phyloP scores from a whole-genome alignment of 1,140 invertebrate species.

The Spodoptera litura region DNA sequence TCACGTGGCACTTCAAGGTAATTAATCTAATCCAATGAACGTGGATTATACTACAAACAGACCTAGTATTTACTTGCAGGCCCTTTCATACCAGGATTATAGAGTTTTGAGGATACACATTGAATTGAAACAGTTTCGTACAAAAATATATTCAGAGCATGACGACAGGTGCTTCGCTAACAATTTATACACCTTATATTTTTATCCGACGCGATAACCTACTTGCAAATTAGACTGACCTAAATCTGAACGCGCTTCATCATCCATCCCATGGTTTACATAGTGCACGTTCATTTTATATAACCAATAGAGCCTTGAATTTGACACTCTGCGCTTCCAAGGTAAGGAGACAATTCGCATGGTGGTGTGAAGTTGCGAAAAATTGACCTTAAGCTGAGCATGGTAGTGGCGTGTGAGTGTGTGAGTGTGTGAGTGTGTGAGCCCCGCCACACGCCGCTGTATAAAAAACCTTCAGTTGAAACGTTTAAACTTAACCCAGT shows the following conservation, averaged over 20 bases:
- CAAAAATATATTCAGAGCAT: background rate
- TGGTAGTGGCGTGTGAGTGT: conserved; percentile 28
- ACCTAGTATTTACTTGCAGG: background rate
- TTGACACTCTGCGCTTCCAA: conserved; percentile 12
- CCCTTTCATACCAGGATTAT: background rate
- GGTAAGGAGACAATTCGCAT: conserved; percentile 30
- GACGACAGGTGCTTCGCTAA: conserved; percentile 19
- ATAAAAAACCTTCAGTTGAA: conserved; percentile 42
- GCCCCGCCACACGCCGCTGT: conserved; percentile 5
- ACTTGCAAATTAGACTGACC: conserved; percentile 36
- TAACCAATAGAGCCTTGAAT: conserved; percentile 32
- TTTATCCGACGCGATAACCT: conserved; percentile 38
- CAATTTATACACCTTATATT: conserved; percentile 37
- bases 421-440: background rate
- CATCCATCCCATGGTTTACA: background rate
- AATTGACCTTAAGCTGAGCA: conserved; percentile 30
- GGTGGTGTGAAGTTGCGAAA: conserved; percentile 43
- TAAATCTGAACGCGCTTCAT: background rate
- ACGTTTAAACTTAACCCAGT: conserved; percentile 84
- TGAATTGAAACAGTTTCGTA: background rate
- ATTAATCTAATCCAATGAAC: conserved; percentile 33
- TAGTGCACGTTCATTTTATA: background rate
- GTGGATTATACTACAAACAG: background rate
- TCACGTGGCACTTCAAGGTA: conserved; percentile 38
- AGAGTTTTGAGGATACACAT: background rate